These are phyloP conservation scores for Donacobius atricapilla DNA, from an alignment of 2,113 vertebrate species.

Conservation along the genomic window DNA sequence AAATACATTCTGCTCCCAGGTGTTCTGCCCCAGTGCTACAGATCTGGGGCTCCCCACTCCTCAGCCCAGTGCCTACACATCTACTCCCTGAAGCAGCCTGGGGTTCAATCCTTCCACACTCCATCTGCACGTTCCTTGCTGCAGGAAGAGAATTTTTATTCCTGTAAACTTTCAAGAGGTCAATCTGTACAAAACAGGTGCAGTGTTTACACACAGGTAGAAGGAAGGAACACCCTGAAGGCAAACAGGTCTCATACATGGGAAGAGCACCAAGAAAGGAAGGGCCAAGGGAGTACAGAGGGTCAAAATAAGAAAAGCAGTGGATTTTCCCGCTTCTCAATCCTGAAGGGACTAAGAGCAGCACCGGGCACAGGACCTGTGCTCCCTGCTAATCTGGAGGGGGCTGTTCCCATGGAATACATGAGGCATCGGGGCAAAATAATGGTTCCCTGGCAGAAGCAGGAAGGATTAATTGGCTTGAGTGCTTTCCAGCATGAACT, in stretches of 20 bases:
- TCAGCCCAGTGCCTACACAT: background rate
- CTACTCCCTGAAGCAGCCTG: background rate
- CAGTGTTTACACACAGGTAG: background rate
- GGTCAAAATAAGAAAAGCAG: background rate
- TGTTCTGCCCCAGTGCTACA: background rate
- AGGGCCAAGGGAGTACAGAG: background rate
- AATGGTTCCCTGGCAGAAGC: background rate
- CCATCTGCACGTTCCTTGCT: background rate
- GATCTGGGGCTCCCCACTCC: background rate
- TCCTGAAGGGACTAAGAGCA: background rate
- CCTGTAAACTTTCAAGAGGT: background rate
- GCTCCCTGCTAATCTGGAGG: background rate
- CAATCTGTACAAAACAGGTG: background rate
- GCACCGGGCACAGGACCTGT: background rate
- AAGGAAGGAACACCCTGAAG: slow-evolving; percentile 41
- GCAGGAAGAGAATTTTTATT: background rate
- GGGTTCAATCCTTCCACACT: background rate
- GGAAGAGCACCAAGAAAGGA: background rate
- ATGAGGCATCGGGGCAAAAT: background rate
- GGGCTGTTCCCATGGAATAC: background rate
- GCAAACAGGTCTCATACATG: background rate
- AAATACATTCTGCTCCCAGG: fast-evolving
- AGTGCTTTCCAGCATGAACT: fast-evolving
- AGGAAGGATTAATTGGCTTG: background rate
- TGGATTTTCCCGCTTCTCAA: background rate